Percentiles rank a stretch among this genome's conserved stretches.
These are phyloP conservation scores for Choloepus hoffmanni DNA, from an alignment of 2,113 vertebrate genomes.

Conservation along the genomic window DNA sequence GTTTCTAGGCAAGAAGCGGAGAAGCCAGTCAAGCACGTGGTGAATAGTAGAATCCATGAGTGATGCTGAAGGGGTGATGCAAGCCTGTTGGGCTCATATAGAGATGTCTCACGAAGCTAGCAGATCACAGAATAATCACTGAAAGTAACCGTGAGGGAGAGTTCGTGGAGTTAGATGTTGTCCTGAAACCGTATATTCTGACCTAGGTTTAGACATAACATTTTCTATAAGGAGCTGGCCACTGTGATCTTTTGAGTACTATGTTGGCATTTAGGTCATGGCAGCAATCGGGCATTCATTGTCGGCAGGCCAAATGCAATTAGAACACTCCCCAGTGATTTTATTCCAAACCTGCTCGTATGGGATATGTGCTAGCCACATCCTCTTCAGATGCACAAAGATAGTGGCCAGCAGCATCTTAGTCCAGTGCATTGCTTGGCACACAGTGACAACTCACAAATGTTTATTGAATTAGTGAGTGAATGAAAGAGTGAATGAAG, in stretches of 20 bases:
- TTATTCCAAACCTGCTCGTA: slow-evolving; percentile 10
- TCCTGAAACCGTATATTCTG: neutral
- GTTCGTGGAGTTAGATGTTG: neutral
- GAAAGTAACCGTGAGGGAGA: neutral
- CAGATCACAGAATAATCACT: slow-evolving; percentile 48
- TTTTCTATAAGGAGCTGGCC: neutral
- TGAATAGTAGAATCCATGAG: neutral
- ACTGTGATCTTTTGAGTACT: neutral
- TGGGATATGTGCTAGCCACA: neutral
- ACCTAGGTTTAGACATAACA: slow-evolving; percentile 13
- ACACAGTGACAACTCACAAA: neutral
- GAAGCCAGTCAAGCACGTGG: slow-evolving; percentile 34
- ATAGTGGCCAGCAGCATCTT: neutral
- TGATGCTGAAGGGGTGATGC: neutral
- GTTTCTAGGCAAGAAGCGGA: slow-evolving; percentile 47
- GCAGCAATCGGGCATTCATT: slow-evolving; percentile 20
- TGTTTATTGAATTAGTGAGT: neutral
- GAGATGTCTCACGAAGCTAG: neutral
- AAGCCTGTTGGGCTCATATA: neutral
- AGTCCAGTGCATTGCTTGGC: neutral
- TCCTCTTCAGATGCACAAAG: neutral
- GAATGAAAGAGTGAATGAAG: neutral
- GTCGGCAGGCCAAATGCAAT: slow-evolving; percentile 33
- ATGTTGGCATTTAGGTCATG: neutral
- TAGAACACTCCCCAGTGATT: neutral